phyloP scores from a whole-genome alignment of 2,797 vertebrate species.

The Alcedo quadribrachys region DNA sequence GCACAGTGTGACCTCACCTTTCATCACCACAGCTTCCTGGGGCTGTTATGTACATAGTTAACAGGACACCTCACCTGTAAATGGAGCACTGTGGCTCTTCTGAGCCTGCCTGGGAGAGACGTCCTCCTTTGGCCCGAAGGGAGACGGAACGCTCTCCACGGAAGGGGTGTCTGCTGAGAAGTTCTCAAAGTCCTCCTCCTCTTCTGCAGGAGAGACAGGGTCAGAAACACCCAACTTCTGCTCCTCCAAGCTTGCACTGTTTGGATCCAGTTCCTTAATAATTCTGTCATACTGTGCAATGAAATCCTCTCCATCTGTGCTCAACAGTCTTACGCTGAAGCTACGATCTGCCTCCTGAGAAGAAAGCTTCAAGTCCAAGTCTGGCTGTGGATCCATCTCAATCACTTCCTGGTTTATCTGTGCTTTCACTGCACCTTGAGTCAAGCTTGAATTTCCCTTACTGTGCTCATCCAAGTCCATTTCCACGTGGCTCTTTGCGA shows the following conservation, averaged over 20 bases:
- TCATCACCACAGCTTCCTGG: not conserved
- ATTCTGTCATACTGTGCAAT: slow-evolving; percentile 90
- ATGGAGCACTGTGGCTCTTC: slow-evolving; percentile 82
- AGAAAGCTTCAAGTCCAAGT: not conserved
- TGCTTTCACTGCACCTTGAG: slow-evolving; percentile 32
- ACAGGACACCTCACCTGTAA: slow-evolving; percentile 86
- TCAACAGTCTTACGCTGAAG: slow-evolving; percentile 41
- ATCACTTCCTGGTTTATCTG: slow-evolving; percentile 3
- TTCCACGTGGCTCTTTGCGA: slow-evolving; percentile 32
- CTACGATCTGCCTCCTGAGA: slow-evolving; percentile 36
- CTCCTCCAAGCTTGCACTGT: slow-evolving; percentile 65
- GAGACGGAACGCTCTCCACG: slow-evolving; percentile 79
- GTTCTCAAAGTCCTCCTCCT: slow-evolving; percentile 83
- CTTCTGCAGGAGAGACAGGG: slow-evolving; percentile 66
- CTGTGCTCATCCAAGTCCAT: slow-evolving; percentile 37
- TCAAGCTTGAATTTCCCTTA: slow-evolving; percentile 42
- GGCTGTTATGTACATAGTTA: not conserved
- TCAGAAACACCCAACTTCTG: slow-evolving; percentile 67
- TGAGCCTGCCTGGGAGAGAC: slow-evolving; percentile 15
- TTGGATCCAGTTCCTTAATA: slow-evolving; percentile 85
- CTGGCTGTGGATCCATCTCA: not conserved
- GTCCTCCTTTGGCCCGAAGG: slow-evolving; percentile 79
- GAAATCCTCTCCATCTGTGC: slow-evolving; percentile 82
- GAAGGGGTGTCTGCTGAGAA: slow-evolving; percentile 86
- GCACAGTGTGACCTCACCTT: not conserved